Conservation (phyloP, 1,140 invertebrate genomes). For the Parasteatoda tepidariorum region DNA sequence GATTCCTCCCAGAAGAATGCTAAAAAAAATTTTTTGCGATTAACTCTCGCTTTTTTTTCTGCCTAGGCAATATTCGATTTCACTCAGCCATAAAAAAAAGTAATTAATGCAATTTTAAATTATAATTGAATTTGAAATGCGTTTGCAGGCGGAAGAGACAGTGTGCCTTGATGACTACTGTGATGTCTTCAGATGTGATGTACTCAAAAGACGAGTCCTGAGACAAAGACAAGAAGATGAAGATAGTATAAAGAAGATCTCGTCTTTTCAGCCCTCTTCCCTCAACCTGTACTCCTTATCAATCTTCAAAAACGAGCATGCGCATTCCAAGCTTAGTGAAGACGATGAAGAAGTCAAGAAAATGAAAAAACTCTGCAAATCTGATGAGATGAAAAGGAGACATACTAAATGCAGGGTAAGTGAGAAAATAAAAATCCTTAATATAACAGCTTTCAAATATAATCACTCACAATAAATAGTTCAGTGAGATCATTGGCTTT, state of each 20-base stretch:
- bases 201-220: conserved; percentile 70
- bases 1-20: too few species aligned
- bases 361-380: conserved; percentile 27
- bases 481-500: too few species aligned
- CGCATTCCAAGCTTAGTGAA: not conserved
- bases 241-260: not conserved
- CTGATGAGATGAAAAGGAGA: not conserved
- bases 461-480: too few species aligned
- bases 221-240: conserved; percentile 40
- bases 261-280: not conserved
- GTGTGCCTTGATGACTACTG: conserved; percentile 93
- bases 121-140: too few species aligned
- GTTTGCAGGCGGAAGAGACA: conserved; percentile 82
- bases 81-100: too few species aligned
- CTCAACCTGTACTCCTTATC: not conserved
- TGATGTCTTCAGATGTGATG: conserved; percentile 94
- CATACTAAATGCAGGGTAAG: conserved; percentile 49
- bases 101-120: too few species aligned
- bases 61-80: too few species aligned
- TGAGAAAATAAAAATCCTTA: too few species aligned
- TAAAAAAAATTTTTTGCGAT: too few species aligned
- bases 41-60: too few species aligned
- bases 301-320: too few species aligned
- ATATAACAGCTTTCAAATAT: too few species aligned
- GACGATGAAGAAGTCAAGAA: conserved; percentile 19